These are phyloP conservation scores for Anagyrus pseudococci DNA, from an alignment of 2,888 invertebrate species.

Conservation along the genomic window DNA sequence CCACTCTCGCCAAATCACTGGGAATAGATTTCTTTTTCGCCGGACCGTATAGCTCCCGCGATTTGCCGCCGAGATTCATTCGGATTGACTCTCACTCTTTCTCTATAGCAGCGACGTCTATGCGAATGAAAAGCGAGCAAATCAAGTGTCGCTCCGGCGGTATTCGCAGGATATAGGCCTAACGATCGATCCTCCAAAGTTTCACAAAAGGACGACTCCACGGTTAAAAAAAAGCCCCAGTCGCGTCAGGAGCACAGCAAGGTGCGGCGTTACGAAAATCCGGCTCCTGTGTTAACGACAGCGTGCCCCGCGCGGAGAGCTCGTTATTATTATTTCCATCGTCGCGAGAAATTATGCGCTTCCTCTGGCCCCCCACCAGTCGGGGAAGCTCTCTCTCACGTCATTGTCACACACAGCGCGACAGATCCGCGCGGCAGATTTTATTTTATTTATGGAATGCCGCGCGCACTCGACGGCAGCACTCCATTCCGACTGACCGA, in stretches of 20 bases:
- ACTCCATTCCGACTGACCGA: slow-evolving; percentile 26
- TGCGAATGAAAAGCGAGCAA: no score
- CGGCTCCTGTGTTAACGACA: neutral
- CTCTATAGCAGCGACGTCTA: no score
- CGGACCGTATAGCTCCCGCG: no score
- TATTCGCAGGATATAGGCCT: no score
- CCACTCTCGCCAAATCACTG: no score
- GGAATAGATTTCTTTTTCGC: no score
- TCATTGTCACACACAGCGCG: slow-evolving; percentile 5
- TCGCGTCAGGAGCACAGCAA: neutral
- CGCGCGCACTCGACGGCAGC: neutral
- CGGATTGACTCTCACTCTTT: no score
- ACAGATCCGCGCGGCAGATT: slow-evolving; percentile 15
- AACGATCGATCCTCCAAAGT: no score
- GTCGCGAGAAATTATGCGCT: slow-evolving; percentile 28
- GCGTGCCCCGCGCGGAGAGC: neutral
- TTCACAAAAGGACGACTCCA: no score
- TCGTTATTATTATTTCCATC: slow-evolving; percentile 1
- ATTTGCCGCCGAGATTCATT: no score
- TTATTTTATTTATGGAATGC: slow-evolving; percentile 28
- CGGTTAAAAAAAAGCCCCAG: neutral
- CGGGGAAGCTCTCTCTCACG: neutral
- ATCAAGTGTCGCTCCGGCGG: no score
- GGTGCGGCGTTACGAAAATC: neutral
- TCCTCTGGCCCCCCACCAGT: slow-evolving; percentile 24